Evolutionary conservation across 2,113 vertebrate genomes (phyloP).

Genomic region (Chionis minor): DNA sequence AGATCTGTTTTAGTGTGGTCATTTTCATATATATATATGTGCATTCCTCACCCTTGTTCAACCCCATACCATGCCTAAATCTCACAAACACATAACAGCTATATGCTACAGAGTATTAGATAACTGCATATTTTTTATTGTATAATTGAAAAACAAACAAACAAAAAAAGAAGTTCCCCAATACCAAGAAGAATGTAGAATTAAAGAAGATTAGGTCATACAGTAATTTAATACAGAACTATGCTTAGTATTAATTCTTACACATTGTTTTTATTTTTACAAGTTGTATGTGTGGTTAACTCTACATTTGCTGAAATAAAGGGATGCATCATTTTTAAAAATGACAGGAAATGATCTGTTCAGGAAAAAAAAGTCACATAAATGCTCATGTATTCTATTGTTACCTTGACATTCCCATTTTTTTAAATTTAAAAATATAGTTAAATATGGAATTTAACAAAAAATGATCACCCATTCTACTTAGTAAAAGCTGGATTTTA

Average conservation of each 20-base stretch:
- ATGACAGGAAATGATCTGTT: not conserved
- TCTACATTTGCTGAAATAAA: not conserved
- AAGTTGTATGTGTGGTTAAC: not conserved
- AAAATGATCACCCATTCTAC: not conserved
- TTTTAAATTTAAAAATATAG: not conserved
- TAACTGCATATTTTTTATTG: not conserved
- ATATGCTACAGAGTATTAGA: not conserved
- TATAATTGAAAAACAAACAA: not conserved
- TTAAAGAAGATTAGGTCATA: not conserved
- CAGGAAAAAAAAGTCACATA: not conserved
- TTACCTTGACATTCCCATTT: not conserved
- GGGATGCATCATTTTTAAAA: not conserved
- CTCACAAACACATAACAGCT: not conserved
- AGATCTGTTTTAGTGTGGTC: not conserved
- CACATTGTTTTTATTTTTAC: not conserved
- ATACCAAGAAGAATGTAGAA: not conserved
- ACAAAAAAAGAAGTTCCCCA: not conserved
- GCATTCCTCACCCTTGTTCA: not conserved
- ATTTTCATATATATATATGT: not conserved
- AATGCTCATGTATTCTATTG: not conserved
- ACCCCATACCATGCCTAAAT: not conserved
- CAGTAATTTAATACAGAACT: not conserved
- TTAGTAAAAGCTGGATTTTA: slow-evolving; percentile 34
- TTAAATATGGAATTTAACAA: not conserved
- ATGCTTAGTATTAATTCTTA: not conserved